Evolutionary conservation across 2,113 vertebrate genomes (phyloP), one percentile per base, ranked within the genome.

Genomic region (Gobius niger): DNA sequence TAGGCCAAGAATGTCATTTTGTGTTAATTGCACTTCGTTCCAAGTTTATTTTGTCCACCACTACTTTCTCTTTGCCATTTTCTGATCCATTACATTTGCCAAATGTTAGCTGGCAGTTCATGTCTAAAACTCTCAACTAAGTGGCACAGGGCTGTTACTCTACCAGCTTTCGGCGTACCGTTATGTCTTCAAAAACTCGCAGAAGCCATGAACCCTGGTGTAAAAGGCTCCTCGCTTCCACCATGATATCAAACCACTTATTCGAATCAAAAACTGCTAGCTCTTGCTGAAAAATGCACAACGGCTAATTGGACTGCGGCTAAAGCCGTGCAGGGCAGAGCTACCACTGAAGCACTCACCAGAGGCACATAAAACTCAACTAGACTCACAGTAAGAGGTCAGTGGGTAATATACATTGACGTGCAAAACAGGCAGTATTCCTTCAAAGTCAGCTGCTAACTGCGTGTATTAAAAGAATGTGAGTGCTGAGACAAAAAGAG

Each of bases 281-380:
- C 50, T 67, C 72, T 69, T 13, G 24, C 24, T 34, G 24, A 34
- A 34, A 69, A 62, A 77, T 54, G 83, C 77, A 78, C 67, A 8
- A 57, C 14, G 65, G 46, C 72, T 90, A 90, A 91, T 89, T 85
- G 72, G 83, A 66, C 79, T 57, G 54, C 67, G 5, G 54, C 68
- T 81, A 80, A 86, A 85, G 82, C 67, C 66, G 24, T 34, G 24
- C 24, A 42, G 72, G 51, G 54, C 63, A 42, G 40, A 0, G 9
- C 24, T 42, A 44, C 67, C 7, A 47, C 53, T 13, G 14, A 51
- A 41, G 71, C 52, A 64, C 65, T 18, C 8, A 7, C 65, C 34
- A 44, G 66, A 69, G 63, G 61, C 50, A 65, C 77, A 75, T 70
- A 81, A 68, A 75, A 76, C 6, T 40, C 12, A 72, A 77, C 57